Conservation (phyloP, 2,888 invertebrate species). For the Noctuana brunneofusca region DNA sequence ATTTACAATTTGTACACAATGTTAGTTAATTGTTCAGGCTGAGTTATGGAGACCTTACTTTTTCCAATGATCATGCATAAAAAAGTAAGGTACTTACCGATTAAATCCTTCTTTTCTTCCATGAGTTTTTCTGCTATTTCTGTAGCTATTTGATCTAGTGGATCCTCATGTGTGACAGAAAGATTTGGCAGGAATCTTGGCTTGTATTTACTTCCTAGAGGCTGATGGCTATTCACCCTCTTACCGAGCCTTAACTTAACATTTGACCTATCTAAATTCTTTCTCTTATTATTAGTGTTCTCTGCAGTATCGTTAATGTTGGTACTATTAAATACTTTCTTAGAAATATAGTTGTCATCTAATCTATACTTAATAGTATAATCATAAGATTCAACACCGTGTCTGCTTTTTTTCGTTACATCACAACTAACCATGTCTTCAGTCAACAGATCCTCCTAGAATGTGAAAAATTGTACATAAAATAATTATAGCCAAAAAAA, state of each 20-base stretch:
- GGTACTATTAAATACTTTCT: conserved; percentile 63
- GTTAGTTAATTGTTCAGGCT: too few species aligned
- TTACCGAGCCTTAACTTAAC: conserved; percentile 82
- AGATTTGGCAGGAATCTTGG: conserved; percentile 84
- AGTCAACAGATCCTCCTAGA: conserved; percentile 90
- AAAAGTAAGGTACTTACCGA: conserved; percentile 74
- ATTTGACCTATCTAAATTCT: conserved; percentile 82
- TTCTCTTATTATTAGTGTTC: conserved; percentile 80
- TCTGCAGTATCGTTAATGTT: conserved; percentile 50
- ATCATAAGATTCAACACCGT: conserved; percentile 91
- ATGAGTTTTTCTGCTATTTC: conserved; percentile 89
- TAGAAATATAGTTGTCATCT: conserved; percentile 74
- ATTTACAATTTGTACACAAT: too few species aligned
- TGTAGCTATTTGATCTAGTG: conserved; percentile 84
- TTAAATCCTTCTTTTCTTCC: conserved; percentile 88
- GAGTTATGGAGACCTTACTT: not conserved
- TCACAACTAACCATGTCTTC: conserved; percentile 91
- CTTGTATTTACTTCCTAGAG: conserved; percentile 77
- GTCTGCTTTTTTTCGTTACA: conserved; percentile 85
- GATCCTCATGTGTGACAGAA: conserved; percentile 71
- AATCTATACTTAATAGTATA: conserved; percentile 85
- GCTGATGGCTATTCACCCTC: conserved; percentile 68
- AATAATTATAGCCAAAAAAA: too few species aligned
- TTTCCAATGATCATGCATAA: not conserved
- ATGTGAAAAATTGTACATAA: conserved; percentile 36